Percentiles rank a stretch among this genome's conserved stretches.
These are phyloP conservation scores for Stegostoma tigrinum DNA, from an alignment of 2,113 vertebrate species.

Conservation along the genomic window DNA sequence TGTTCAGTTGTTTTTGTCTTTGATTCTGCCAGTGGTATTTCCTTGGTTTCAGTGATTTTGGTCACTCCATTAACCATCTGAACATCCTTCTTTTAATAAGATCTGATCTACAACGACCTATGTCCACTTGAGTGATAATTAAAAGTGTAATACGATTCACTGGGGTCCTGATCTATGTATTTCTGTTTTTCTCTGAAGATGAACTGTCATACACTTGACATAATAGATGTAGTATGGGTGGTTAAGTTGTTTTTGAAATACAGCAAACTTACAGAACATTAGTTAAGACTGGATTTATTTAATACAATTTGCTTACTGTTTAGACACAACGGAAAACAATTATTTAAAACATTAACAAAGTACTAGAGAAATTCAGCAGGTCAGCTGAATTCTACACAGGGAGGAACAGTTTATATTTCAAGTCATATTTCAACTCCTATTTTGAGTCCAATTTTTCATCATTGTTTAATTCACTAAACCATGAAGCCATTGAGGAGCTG, in stretches of 20 bases:
- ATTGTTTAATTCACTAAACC: neutral
- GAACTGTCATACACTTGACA: neutral
- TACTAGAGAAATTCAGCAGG: neutral
- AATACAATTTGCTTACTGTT: neutral
- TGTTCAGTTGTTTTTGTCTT: neutral
- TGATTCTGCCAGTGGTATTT: neutral
- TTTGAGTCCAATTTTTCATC: neutral
- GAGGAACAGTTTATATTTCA: neutral
- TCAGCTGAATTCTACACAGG: neutral
- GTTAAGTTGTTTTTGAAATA: neutral
- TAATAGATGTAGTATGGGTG: neutral
- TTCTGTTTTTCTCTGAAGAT: neutral
- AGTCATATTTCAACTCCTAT: neutral
- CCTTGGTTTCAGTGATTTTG: neutral
- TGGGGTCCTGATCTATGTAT: neutral
- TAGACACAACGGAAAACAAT: neutral
- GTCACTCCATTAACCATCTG: neutral
- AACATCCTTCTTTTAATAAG: neutral
- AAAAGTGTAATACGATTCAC: neutral
- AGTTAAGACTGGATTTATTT: neutral
- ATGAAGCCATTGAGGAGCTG: neutral
- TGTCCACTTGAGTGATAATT: neutral
- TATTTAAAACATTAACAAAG: neutral
- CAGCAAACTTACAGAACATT: neutral
- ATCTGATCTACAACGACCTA: neutral